phyloP scores from a whole-genome alignment of 1,140 invertebrate genomes.

The Aplysia californica region DNA sequence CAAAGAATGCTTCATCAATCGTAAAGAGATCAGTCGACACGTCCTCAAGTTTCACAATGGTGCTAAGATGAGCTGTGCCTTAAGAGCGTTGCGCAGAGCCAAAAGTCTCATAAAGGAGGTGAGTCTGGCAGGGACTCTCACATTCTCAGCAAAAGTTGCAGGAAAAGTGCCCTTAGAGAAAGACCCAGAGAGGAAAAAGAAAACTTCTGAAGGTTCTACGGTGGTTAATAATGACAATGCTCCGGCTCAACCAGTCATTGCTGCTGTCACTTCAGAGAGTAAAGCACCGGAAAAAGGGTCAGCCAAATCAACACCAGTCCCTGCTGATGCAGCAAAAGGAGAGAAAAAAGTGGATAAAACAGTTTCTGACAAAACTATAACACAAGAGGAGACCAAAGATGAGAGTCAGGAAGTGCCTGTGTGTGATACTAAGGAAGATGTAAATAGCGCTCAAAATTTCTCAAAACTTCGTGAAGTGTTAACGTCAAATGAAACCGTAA shows the following conservation, averaged over 20 bases:
- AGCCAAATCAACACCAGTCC: neutral
- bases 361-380: neutral
- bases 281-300: too few relatives aligned
- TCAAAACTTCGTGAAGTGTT: slow-evolving; percentile 21
- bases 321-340: neutral
- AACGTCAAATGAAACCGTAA: neutral
- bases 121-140: slow-evolving; percentile 12
- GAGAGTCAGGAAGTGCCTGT: too few relatives aligned
- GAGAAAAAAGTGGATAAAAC: neutral
- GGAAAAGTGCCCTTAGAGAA: slow-evolving; percentile 35
- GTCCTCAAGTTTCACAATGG: slow-evolving; percentile 33
- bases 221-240: neutral
- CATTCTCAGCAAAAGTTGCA: slow-evolving; percentile 33
- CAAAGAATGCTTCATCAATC: slow-evolving; percentile 38
- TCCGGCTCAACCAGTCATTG: too few relatives aligned
- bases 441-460: slow-evolving; percentile 3
- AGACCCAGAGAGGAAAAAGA: slow-evolving; percentile 25
- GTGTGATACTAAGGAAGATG: too few relatives aligned
- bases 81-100: slow-evolving; percentile 36
- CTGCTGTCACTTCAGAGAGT: too few relatives aligned
- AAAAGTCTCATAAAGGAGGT: slow-evolving; percentile 36
- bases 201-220: neutral
- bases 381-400: neutral
- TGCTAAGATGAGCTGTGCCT: slow-evolving; percentile 41
- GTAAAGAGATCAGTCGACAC: slow-evolving; percentile 37